Conservation (phyloP, 2,888 invertebrate species). For the Plusia festucae region DNA sequence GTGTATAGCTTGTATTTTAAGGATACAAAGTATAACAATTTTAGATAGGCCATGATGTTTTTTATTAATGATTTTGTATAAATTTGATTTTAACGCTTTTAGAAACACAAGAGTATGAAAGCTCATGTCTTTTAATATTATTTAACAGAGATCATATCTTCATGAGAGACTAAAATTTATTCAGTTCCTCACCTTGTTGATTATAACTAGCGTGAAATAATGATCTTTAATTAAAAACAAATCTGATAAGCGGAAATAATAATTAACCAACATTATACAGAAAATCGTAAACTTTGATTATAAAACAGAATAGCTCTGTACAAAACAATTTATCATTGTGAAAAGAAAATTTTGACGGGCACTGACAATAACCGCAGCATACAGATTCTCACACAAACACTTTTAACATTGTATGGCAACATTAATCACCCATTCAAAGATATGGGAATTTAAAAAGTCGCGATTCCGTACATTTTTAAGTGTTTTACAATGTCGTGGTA, state of each 20-base stretch:
- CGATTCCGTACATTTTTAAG: conserved; percentile 15
- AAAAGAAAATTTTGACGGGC: conserved; percentile 49
- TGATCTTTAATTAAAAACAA: conserved; percentile 17
- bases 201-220: conserved; percentile 10
- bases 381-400: conserved; percentile 44
- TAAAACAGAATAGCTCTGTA: conserved; percentile 33
- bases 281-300: conserved; percentile 25
- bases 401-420: conserved; percentile 49
- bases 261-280: conserved; percentile 28
- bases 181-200: background rate
- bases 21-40: too few species aligned
- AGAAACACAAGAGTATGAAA: background rate
- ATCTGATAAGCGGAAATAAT: conserved; percentile 40
- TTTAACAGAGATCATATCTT: background rate
- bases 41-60: too few species aligned
- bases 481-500: conserved; percentile 17
- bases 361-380: conserved; percentile 15
- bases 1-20: too few species aligned
- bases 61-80: too few species aligned
- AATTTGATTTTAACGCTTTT: too few species aligned
- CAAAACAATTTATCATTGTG: conserved; percentile 39
- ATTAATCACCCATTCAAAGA: conserved; percentile 57
- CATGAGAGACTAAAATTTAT: background rate
- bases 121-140: background rate
- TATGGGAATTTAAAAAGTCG: conserved; percentile 43